phyloP scores from a whole-genome alignment of 2,113 vertebrate genomes.

The Sylvilagus bachmani region DNA sequence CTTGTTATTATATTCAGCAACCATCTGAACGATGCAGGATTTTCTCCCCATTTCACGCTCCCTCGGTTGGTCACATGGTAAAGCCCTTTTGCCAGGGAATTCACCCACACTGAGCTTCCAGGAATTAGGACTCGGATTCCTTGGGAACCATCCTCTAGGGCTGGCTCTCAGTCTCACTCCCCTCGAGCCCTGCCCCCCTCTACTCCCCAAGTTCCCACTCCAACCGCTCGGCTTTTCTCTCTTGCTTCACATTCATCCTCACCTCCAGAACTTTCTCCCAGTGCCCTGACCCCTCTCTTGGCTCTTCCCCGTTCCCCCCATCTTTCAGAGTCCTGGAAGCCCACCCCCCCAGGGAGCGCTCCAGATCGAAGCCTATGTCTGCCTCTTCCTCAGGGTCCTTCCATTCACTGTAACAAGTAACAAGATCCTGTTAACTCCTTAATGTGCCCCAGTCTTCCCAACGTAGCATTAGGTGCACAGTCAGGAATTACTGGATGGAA shows the following conservation, averaged over 20 bases:
- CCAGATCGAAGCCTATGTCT: not conserved
- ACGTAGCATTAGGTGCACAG: too few species aligned
- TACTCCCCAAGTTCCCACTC: not conserved
- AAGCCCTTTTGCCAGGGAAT: not conserved
- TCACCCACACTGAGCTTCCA: not conserved
- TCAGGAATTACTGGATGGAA: not conserved
- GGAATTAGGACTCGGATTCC: not conserved
- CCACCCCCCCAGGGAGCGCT: not conserved
- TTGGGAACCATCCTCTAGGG: not conserved
- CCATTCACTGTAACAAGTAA: fast-evolving
- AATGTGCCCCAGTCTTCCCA: not conserved
- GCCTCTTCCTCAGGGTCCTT: not conserved
- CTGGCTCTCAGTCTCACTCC: fast-evolving
- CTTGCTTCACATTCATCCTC: not conserved
- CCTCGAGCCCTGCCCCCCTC: not conserved
- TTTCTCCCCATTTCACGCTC: not conserved
- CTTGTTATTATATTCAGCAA: not conserved
- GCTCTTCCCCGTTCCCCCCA: not conserved
- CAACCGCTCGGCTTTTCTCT: not conserved
- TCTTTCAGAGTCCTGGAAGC: not conserved
- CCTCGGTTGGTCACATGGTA: not conserved
- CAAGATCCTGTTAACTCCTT: not conserved
- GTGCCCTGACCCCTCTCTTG: not conserved
- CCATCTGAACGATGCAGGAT: not conserved
- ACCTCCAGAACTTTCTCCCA: not conserved